These are phyloP conservation scores for Oreochromis niloticus DNA, from an alignment of 2,113 vertebrate genomes.

Conservation along the genomic window DNA sequence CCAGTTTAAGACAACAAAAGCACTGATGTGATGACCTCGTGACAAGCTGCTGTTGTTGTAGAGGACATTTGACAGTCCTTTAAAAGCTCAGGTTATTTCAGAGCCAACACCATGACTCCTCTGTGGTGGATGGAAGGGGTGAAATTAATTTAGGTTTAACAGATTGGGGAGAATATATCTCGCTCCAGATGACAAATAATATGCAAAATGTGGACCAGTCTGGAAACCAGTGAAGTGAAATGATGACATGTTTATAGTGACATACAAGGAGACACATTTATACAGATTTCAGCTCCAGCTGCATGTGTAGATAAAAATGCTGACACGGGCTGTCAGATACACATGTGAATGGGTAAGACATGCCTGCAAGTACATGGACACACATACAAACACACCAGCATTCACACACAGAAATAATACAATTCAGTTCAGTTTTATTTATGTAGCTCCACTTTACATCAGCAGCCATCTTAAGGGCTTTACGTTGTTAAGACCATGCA, in stretches of 20 bases:
- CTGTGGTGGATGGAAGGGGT: background rate
- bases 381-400: background rate
- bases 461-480: background rate
- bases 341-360: background rate
- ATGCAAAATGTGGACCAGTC: constrained; percentile 10
- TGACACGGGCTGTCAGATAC: constrained; percentile 15
- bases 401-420: background rate
- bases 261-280: background rate
- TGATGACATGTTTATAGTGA: background rate
- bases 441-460: background rate
- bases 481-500: background rate
- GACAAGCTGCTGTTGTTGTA: background rate
- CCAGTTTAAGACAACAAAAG: background rate
- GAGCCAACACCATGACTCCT: background rate
- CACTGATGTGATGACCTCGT: background rate
- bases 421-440: background rate
- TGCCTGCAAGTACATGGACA: background rate
- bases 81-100: constrained; percentile 11
- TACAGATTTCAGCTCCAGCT: constrained; percentile 12
- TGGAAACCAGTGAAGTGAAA: constrained; percentile 14
- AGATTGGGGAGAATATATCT: background rate
- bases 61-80: constrained; percentile 6
- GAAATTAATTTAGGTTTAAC: background rate
- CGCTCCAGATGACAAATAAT: constrained; percentile 28
- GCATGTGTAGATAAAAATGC: background rate